These are phyloP conservation scores for Caenorhabditis sulstoni DNA, from an alignment of 2,888 invertebrate species.

Conservation along the genomic window DNA sequence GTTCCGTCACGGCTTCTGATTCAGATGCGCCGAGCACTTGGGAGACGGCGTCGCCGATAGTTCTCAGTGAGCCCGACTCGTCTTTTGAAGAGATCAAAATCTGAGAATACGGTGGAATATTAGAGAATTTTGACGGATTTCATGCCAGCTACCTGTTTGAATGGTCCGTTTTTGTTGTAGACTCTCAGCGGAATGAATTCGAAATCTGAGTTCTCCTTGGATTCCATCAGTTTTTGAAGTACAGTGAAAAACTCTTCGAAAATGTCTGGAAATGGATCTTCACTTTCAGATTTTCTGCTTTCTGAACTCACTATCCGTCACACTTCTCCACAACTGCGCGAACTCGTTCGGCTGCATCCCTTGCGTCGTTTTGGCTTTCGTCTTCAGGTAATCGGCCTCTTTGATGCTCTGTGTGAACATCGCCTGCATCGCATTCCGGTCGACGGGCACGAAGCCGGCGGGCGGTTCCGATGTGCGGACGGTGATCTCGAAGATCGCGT, in stretches of 20 bases:
- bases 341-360: conserved; percentile 90
- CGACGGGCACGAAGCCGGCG: conserved; percentile 70
- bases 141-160: conserved; percentile 62
- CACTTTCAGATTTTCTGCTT: not conserved
- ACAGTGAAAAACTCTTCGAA: conserved; percentile 99
- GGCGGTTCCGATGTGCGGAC: conserved; percentile 89
- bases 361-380: conserved; percentile 86
- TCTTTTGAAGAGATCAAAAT: conserved; percentile 30
- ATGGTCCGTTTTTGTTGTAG: conserved; percentile 82
- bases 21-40: conserved; percentile 11
- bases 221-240: conserved; percentile 94
- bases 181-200: conserved; percentile 90
- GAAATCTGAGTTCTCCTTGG: conserved; percentile 86
- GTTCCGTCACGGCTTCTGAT: conserved; percentile 1
- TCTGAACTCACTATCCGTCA: conserved; percentile 88
- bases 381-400: conserved; percentile 98
- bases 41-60: conserved; percentile 33
- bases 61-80: conserved; percentile 17
- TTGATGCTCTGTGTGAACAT: conserved; percentile 95
- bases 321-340: conserved; percentile 94
- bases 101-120: conserved; percentile 22
- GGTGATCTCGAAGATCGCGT: conserved; percentile 89
- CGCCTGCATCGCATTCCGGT: conserved; percentile 91
- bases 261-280: conserved; percentile 86
- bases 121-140: too few relatives aligned